Evolutionary conservation across 2,888 invertebrate genomes (phyloP).

Genomic region (Spisula subtruncata): DNA sequence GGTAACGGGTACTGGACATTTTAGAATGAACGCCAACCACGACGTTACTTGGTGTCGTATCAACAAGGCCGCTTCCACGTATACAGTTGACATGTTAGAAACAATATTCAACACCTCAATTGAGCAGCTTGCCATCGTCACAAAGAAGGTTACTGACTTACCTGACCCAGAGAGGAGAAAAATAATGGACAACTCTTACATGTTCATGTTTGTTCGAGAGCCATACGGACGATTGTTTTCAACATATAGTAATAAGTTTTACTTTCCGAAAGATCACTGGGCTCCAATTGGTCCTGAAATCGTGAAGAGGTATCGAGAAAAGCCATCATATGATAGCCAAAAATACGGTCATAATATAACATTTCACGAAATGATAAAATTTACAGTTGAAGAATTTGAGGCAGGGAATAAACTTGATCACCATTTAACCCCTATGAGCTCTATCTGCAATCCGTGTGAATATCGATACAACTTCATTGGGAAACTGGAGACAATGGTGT

Average conservation of each 20-base stretch:
- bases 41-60: not conserved
- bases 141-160: not conserved
- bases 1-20: not conserved
- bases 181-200: not conserved
- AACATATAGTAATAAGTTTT: not conserved
- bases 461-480: too few species aligned
- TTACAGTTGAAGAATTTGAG: too few species aligned
- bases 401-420: too few species aligned
- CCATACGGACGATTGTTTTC: slow-evolving; percentile 13
- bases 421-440: slow-evolving; percentile 17
- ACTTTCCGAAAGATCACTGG: slow-evolving; percentile 8
- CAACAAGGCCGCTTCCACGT: not conserved
- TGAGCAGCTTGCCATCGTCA: not conserved
- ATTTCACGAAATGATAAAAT: too few species aligned
- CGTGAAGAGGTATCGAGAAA: too few species aligned
- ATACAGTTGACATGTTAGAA: not conserved
- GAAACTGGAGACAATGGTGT: not conserved
- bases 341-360: too few species aligned
- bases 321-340: too few species aligned
- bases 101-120: not conserved
- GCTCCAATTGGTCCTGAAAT: too few species aligned
- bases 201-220: not conserved
- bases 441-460: not conserved
- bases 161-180: not conserved
- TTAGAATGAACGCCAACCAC: not conserved